These are phyloP conservation scores for Psettodes erumei DNA, from an alignment of 2,113 vertebrate genomes.

Conservation along the genomic window DNA sequence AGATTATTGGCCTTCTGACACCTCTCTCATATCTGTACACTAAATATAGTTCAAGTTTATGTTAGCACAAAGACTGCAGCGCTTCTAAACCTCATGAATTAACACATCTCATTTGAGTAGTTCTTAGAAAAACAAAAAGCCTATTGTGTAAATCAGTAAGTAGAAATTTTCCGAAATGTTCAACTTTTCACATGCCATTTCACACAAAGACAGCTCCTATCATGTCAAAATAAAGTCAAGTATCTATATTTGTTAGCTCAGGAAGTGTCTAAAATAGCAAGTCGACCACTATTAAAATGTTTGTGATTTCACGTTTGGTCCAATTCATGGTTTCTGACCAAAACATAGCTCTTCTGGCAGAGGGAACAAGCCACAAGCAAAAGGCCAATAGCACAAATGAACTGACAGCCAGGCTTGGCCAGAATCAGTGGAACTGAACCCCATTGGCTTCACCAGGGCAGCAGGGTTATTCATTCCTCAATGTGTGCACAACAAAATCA, in stretches of 20 bases:
- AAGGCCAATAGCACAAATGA: neutral
- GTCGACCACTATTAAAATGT: neutral
- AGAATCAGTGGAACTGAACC: neutral
- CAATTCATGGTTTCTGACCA: neutral
- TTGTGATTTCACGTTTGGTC: neutral
- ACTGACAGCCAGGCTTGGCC: neutral
- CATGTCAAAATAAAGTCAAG: neutral
- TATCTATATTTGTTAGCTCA: neutral
- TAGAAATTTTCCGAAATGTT: neutral
- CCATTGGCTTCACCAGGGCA: constrained; percentile 1
- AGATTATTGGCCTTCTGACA: neutral
- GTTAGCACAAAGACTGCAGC: neutral
- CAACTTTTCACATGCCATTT: neutral
- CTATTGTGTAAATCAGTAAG: neutral
- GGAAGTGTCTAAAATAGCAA: neutral
- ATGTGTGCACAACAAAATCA: constrained; percentile 37
- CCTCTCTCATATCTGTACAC: neutral
- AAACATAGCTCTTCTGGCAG: neutral
- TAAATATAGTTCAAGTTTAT: neutral
- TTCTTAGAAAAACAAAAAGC: neutral
- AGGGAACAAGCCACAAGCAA: neutral
- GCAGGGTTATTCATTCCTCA: constrained; percentile 39
- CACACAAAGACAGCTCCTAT: neutral
- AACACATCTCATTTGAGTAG: neutral
- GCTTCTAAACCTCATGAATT: neutral